Evolutionary conservation across 2,113 vertebrate genomes (phyloP).

Genomic region (Actenoides hombroni): DNA sequence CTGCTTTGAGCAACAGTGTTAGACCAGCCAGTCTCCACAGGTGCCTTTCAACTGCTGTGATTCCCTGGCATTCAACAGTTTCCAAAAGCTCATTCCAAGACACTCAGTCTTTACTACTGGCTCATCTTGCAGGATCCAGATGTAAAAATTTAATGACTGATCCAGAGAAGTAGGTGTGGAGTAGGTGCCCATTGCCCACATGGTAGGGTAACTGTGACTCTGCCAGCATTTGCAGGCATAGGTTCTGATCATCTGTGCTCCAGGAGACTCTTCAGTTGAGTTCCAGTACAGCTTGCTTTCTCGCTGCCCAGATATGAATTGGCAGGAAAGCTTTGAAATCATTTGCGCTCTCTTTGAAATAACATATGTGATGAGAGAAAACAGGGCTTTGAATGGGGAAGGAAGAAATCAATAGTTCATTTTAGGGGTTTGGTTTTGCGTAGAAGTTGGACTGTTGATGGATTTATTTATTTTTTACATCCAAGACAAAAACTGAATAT

Average conservation of each 20-base stretch:
- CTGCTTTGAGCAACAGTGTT: not conserved
- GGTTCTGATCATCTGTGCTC: not conserved
- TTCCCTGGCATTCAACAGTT: not conserved
- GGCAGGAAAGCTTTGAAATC: not conserved
- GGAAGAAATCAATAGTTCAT: not conserved
- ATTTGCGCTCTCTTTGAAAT: not conserved
- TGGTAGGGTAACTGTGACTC: not conserved
- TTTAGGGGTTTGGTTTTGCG: not conserved
- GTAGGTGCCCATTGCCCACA: rapidly evolving
- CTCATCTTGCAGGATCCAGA: not conserved
- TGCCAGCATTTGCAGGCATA: not conserved
- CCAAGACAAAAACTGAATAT: not conserved
- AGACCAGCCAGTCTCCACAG: not conserved
- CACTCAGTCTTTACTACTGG: not conserved
- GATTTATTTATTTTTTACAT: not conserved
- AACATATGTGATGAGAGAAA: not conserved
- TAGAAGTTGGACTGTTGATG: not conserved
- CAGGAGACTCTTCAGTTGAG: rapidly evolving
- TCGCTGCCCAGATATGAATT: not conserved
- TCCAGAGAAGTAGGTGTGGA: not conserved
- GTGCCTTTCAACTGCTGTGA: rapidly evolving
- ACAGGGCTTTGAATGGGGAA: not conserved
- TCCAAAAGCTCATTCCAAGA: not conserved
- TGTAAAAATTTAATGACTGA: not conserved
- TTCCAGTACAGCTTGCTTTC: not conserved